Evolutionary conservation across 2,797 vertebrate species (phyloP).

Genomic region (Pristis pectinata): DNA sequence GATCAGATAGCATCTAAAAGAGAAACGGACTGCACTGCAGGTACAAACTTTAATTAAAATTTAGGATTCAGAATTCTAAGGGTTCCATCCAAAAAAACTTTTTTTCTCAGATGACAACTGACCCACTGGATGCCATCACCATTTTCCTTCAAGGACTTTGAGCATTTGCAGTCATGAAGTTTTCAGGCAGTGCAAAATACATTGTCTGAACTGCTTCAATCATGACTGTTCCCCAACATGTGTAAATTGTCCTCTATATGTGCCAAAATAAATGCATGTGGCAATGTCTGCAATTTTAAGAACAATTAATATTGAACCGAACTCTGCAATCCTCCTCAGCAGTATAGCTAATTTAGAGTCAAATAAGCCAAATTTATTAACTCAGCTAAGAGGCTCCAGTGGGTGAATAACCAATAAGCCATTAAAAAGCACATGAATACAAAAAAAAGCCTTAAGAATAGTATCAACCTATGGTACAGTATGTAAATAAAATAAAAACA

Average conservation of each 20-base stretch:
- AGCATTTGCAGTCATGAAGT: neutral
- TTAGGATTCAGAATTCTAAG: slow-evolving; percentile 9
- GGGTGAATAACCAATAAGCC: neutral
- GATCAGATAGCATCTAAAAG: slow-evolving; percentile 1
- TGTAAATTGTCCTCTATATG: neutral
- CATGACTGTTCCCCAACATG: too few relatives aligned
- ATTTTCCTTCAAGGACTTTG: slow-evolving; percentile 13
- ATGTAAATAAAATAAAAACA: slow-evolving; percentile 24
- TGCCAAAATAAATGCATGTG: neutral
- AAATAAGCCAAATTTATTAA: neutral
- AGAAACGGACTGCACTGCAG: slow-evolving; percentile 15
- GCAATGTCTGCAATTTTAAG: neutral
- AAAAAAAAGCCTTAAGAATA: slow-evolving; percentile 11
- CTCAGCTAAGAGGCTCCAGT: neutral
- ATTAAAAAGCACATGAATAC: slow-evolving; percentile 1
- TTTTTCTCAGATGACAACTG: neutral
- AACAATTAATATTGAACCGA: slow-evolving; percentile 7
- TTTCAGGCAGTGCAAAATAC: neutral
- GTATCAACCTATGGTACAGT: slow-evolving; percentile 27
- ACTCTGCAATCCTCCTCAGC: neutral
- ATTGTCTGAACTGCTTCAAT: neutral
- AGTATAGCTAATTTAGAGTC: neutral
- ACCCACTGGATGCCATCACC: slow-evolving; percentile 23
- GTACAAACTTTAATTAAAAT: slow-evolving; percentile 17
- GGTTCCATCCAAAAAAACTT: neutral